Percentiles rank a stretch among this genome's conserved stretches.
These are phyloP conservation scores for Sycobia sp. DNA, from an alignment of 1,140 invertebrate genomes.

Conservation along the genomic window DNA sequence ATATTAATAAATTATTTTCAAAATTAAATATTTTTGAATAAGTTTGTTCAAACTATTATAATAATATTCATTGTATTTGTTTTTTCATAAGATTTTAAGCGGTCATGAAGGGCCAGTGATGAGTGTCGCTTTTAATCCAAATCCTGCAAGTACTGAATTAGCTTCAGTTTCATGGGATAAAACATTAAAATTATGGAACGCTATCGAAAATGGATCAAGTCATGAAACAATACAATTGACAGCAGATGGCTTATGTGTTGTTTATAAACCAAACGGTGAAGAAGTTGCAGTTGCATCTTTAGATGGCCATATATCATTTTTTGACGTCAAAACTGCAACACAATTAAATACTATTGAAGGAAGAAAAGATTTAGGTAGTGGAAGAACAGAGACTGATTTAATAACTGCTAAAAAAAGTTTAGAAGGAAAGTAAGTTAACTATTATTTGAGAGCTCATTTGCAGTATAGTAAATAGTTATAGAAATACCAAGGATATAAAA, in stretches of 20 bases:
- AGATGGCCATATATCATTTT: constrained; percentile 87
- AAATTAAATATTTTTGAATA: too few relatives aligned
- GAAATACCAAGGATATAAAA: too few relatives aligned
- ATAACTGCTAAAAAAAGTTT: constrained; percentile 86
- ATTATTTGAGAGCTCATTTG: too few relatives aligned
- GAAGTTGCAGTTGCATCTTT: constrained; percentile 91
- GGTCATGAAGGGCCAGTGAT: constrained; percentile 93
- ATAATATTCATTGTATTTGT: neutral
- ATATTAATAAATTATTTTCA: too few relatives aligned
- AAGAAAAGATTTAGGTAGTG: constrained; percentile 83
- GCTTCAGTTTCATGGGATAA: constrained; percentile 94
- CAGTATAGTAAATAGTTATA: too few relatives aligned
- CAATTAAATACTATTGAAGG: constrained; percentile 86
- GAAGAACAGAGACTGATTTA: constrained; percentile 81
- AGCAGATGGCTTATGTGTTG: constrained; percentile 83
- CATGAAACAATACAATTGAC: constrained; percentile 82
- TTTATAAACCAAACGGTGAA: constrained; percentile 86
- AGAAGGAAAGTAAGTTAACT: constrained; percentile 77
- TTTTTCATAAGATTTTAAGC: constrained; percentile 70
- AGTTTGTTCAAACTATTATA: too few relatives aligned
- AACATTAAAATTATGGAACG: constrained; percentile 90
- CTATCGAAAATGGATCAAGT: constrained; percentile 79
- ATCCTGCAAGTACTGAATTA: constrained; percentile 72
- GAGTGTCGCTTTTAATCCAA: constrained; percentile 81
- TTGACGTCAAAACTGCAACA: constrained; percentile 72